Conservation (phyloP, 2,797 vertebrate species). For the Pagetopsis macropterus region DNA sequence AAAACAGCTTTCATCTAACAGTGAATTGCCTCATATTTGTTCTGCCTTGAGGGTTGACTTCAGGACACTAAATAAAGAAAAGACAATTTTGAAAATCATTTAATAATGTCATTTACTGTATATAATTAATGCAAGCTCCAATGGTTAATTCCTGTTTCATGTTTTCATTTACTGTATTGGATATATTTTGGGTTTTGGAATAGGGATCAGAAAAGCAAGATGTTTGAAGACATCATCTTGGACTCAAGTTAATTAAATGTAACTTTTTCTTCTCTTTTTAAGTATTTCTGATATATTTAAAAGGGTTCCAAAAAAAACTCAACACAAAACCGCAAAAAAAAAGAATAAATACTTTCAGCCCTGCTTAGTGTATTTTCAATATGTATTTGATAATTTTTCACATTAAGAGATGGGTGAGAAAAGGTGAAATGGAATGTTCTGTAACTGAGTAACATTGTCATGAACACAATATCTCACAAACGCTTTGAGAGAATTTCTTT, state of each 20-base stretch:
- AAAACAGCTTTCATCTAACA: neutral
- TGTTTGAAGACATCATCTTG: neutral
- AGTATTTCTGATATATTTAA: neutral
- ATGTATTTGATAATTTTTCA: slow-evolving; percentile 2
- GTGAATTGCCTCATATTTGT: neutral
- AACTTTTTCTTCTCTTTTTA: neutral
- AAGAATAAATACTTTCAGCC: neutral
- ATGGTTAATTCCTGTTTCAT: neutral
- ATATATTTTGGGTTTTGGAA: too few relatives aligned
- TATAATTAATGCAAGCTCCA: neutral
- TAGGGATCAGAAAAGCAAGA: neutral
- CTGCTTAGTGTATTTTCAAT: neutral
- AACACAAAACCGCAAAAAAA: too few relatives aligned
- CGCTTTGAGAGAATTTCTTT: too few relatives aligned
- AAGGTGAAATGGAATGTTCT: neutral
- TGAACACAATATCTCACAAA: too few relatives aligned
- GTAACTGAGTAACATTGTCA: too few relatives aligned
- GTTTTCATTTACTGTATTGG: neutral
- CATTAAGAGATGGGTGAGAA: neutral
- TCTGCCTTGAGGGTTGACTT: neutral
- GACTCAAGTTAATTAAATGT: neutral
- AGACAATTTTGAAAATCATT: neutral
- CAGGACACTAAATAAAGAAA: neutral
- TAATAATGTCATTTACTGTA: neutral
- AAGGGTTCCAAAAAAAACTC: neutral